These are phyloP conservation scores for Esox lucius DNA, from an alignment of 2,797 vertebrate genomes.

Conservation along the genomic window DNA sequence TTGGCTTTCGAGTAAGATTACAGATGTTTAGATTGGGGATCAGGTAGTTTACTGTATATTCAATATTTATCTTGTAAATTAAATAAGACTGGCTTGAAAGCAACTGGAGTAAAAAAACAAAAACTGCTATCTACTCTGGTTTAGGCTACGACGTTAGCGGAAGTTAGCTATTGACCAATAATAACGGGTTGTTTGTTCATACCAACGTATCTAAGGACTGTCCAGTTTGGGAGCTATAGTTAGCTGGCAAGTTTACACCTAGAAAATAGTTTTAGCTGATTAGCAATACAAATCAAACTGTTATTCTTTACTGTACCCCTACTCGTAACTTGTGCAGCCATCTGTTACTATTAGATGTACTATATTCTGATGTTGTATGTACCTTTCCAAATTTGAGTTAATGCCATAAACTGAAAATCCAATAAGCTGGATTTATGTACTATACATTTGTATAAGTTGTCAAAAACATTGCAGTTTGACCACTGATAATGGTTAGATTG, in stretches of 20 bases:
- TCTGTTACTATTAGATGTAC: background rate
- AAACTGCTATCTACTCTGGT: background rate
- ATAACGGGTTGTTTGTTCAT: background rate
- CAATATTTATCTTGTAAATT: background rate
- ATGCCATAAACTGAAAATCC: no score
- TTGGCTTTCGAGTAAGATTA: background rate
- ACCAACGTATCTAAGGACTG: background rate
- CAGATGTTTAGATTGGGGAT: no score
- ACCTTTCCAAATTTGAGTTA: no score
- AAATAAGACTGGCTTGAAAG: background rate
- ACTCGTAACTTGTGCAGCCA: background rate
- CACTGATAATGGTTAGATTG: background rate
- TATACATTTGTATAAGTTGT: no score
- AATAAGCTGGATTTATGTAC: no score
- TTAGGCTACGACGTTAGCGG: background rate
- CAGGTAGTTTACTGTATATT: background rate
- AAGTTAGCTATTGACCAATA: background rate
- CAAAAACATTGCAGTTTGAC: no score
- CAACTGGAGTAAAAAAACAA: background rate
- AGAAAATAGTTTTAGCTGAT: no score
- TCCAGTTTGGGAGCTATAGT: background rate
- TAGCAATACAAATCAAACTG: background rate
- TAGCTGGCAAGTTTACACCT: background rate
- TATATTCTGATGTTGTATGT: no score
- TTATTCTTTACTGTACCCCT: background rate